phyloP scores from a whole-genome alignment of 2,113 vertebrate genomes.

The Peucedramus taeniatus region DNA sequence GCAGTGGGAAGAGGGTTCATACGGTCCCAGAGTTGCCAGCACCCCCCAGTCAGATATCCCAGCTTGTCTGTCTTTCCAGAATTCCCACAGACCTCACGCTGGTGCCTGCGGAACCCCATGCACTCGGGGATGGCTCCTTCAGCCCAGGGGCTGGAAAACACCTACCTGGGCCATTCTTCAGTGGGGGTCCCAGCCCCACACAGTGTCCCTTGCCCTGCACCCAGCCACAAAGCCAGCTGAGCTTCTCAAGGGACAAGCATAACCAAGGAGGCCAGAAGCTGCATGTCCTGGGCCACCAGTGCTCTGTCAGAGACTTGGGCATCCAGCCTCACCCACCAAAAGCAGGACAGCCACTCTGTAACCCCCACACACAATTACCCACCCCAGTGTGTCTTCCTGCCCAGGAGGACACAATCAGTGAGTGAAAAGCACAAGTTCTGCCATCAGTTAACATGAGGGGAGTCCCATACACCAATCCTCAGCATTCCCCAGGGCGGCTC shows the following conservation, averaged over 20 bases:
- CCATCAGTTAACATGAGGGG: background rate
- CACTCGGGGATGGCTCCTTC: fast-evolving
- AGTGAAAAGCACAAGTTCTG: background rate
- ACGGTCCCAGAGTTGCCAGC: fast-evolving
- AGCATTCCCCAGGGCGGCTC: background rate
- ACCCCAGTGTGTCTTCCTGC: background rate
- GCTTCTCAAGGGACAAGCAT: background rate
- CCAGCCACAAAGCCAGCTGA: background rate
- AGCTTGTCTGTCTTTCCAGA: background rate
- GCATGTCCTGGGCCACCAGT: background rate
- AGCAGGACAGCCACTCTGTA: fast-evolving
- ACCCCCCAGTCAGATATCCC: background rate
- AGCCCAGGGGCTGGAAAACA: background rate
- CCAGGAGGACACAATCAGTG: background rate
- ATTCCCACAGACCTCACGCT: fast-evolving
- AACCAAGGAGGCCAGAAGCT: background rate
- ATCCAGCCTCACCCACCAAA: background rate
- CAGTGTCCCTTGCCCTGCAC: background rate
- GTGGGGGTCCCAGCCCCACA: fast-evolving
- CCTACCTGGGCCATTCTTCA: fast-evolving
- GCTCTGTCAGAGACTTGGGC: background rate
- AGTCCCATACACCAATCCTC: background rate
- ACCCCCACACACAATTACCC: background rate
- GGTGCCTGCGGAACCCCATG: background rate
- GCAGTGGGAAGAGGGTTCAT: fast-evolving